A percentile compares a stretch with the other conserved stretches of the same genome.
Evolutionary conservation across 2,888 invertebrate species (phyloP).

Genomic region (Orchesellides sinensis): DNA sequence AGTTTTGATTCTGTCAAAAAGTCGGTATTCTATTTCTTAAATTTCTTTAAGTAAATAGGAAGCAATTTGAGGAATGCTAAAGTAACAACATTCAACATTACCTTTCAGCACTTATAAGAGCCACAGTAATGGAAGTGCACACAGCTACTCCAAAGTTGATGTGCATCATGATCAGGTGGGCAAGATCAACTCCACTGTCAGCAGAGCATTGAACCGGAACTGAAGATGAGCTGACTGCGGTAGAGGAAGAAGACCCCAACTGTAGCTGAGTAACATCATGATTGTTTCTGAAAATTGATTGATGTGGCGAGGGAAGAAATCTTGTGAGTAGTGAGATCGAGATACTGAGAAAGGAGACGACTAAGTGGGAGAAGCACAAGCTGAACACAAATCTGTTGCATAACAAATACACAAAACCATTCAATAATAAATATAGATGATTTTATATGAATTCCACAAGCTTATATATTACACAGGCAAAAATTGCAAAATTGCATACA

Average conservation of each 20-base stretch:
- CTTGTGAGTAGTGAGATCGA: constrained; percentile 69
- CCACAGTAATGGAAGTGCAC: constrained; percentile 72
- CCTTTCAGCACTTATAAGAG: constrained; percentile 73
- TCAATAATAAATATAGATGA: background rate
- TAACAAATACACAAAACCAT: background rate
- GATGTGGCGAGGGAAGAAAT: constrained; percentile 36
- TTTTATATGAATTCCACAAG: too few species aligned
- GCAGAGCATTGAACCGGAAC: constrained; percentile 38
- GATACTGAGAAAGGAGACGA: constrained; percentile 69
- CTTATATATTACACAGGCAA: too few species aligned
- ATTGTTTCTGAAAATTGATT: constrained; percentile 5
- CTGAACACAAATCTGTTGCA: constrained; percentile 73
- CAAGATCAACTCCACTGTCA: constrained; percentile 51
- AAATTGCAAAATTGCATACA: background rate
- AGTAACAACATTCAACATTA: too few species aligned
- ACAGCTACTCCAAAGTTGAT: constrained; percentile 71
- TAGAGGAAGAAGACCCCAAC: background rate
- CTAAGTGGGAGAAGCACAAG: constrained; percentile 71
- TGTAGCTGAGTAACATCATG: constrained; percentile 13
- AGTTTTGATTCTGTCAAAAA: too few species aligned
- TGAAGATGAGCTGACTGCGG: background rate
- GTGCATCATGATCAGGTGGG: constrained; percentile 67
- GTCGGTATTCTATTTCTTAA: too few species aligned
- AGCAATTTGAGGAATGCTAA: too few species aligned
- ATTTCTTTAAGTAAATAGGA: too few species aligned